Evolutionary conservation across 2,888 invertebrate genomes (phyloP), one percentile per base, ranked within the genome.

Genomic region (Meteorus colon): DNA sequence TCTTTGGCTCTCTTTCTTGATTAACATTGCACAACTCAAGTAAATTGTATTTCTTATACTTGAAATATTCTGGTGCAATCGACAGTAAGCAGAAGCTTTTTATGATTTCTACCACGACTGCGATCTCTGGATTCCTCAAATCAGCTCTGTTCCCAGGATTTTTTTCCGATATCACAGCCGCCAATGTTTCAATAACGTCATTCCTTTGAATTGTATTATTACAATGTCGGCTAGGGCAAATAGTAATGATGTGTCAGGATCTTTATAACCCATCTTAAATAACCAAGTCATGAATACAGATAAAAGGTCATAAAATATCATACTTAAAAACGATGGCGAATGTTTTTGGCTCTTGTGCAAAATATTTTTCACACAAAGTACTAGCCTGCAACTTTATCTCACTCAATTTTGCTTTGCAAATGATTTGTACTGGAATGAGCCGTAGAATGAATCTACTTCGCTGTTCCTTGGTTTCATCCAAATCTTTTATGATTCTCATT

Each of bases 31-130:
- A 87, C 75, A 89, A 82, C 89, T 96, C 95, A 77, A 93, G 89
- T 77, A 97, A 90, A 91, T 98, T 98, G 90, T 96, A 98, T 88
- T 97, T 97, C 83, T 94, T 95, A 86, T 93, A 94, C 80, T 92
- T 92, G 84, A 92, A 92, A 89, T 95, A 98, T 88, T 96, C 93
- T 37, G 94, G 94, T 37, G 96, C 92, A 75, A 98, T 93, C 78
- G 95, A 94, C 12, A 98, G 85, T 80, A 96, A 94, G 83, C 96
- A 96, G 83, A 95, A 92, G 31, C 93, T 94, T 84, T 95, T 94
- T 67, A 98, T 92, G 62, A 97, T 91, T 91, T 98, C 97, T 41
- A 97, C 93, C 79, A 97, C 91, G 69, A 98, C 92, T 5, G 96
- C 94, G 51, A 95, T 90, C 77, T 95, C 92, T 12, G 97, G 95